A percentile compares a stretch with the other conserved stretches of the same genome.
phyloP scores from a whole-genome alignment of 2,113 vertebrate species.

The Coptodon bakossiorum region DNA sequence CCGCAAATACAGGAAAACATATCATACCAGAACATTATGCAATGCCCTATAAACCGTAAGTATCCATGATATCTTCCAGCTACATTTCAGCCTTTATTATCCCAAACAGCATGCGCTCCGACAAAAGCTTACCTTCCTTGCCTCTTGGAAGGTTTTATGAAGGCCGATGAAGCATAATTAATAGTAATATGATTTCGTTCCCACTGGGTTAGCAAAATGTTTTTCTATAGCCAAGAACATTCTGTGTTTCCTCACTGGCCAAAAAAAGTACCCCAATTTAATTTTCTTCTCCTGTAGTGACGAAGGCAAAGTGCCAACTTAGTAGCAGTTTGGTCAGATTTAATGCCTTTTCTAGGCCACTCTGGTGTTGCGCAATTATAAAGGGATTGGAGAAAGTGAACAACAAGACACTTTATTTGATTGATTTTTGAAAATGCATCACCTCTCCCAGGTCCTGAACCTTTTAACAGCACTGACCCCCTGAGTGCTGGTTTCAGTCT shows the following conservation, averaged over 20 bases:
- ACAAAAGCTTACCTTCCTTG: slow-evolving; percentile 45
- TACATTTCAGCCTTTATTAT: slow-evolving; percentile 22
- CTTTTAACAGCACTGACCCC: slow-evolving; percentile 14
- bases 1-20: background rate
- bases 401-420: slow-evolving; percentile 52
- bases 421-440: slow-evolving; percentile 49
- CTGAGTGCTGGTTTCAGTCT: background rate
- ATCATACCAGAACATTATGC: background rate
- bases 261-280: slow-evolving; percentile 20
- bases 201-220: slow-evolving; percentile 27
- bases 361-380: slow-evolving; percentile 24
- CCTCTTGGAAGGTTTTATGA: slow-evolving; percentile 49
- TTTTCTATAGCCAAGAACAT: background rate
- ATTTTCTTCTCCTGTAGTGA: slow-evolving; percentile 23
- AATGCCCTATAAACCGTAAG: background rate
- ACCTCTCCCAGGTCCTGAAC: background rate
- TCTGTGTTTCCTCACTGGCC: slow-evolving; percentile 29
- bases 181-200: slow-evolving; percentile 62
- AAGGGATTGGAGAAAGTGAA: slow-evolving; percentile 41
- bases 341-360: slow-evolving; percentile 56
- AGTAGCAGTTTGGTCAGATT: slow-evolving; percentile 40
- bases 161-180: slow-evolving; percentile 64
- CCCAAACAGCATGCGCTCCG: slow-evolving; percentile 29
- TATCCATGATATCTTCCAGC: background rate
- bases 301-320: slow-evolving; percentile 47